These are phyloP conservation scores for Eulimnadia texana DNA, from an alignment of 1,140 invertebrate species.

Conservation along the genomic window DNA sequence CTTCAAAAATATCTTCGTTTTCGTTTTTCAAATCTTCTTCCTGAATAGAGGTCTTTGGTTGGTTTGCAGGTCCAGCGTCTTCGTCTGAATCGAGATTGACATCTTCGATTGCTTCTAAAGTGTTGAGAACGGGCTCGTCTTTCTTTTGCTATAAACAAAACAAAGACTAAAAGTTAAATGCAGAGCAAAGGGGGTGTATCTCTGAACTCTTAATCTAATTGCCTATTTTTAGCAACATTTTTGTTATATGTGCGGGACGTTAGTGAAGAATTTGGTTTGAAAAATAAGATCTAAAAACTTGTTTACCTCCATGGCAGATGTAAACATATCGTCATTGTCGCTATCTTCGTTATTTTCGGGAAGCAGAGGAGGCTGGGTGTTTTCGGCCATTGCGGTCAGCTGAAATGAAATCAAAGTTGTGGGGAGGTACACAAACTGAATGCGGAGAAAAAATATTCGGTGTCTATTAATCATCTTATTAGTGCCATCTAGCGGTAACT, in stretches of 20 bases:
- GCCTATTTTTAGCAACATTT: not conserved
- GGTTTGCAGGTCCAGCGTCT: not conserved
- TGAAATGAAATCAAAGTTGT: too few species aligned
- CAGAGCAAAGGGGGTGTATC: not conserved
- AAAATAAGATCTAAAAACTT: not conserved
- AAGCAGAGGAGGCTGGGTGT: not conserved
- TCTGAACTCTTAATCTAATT: not conserved
- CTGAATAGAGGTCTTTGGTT: not conserved
- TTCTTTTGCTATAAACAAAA: not conserved
- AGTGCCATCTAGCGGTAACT: not conserved
- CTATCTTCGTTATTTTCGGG: not conserved
- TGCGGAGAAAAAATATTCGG: too few species aligned
- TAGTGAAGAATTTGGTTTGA: not conserved
- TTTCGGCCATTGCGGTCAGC: not conserved
- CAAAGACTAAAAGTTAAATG: not conserved
- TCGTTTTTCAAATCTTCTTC: not conserved
- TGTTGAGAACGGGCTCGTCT: not conserved
- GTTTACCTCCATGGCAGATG: conserved; percentile 12
- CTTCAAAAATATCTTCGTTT: conserved; percentile 1
- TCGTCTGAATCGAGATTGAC: conserved; percentile 12
- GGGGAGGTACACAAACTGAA: too few species aligned
- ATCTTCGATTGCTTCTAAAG: conserved; percentile 6
- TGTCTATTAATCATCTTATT: not conserved
- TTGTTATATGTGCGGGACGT: not conserved
- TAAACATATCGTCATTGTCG: conserved; percentile 13